Percentiles rank a stretch among this genome's conserved stretches.
Evolutionary conservation across 1,140 invertebrate species (phyloP).

Genomic region (Caerostris extrusa): DNA sequence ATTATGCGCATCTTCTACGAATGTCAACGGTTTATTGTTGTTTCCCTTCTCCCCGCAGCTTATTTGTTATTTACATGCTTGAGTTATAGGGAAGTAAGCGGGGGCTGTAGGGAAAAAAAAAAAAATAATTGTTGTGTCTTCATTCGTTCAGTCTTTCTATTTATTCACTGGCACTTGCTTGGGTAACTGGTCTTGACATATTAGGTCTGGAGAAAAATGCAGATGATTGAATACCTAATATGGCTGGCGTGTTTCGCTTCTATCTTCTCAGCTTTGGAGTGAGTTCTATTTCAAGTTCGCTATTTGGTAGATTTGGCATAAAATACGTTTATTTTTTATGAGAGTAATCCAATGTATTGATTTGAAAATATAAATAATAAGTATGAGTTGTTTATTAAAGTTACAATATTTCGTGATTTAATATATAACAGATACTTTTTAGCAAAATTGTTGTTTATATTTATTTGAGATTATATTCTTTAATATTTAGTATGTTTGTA

Average conservation of each 20-base stretch:
- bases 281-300: neutral
- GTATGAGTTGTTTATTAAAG: no score
- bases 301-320: no score
- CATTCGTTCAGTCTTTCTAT: neutral
- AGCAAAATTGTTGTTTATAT: no score
- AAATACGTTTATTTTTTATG: no score
- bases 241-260: neutral
- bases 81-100: neutral
- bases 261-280: neutral
- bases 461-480: no score
- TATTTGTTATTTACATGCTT: constrained; percentile 27
- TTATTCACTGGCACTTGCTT: neutral
- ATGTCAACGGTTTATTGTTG: constrained; percentile 43
- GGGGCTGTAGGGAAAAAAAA: neutral
- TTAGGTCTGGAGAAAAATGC: neutral
- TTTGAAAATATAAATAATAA: no score
- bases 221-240: constrained; percentile 10
- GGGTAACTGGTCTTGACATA: neutral
- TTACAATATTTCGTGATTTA: no score
- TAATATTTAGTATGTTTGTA: no score
- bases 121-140: neutral
- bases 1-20: constrained; percentile 35
- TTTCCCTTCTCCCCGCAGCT: neutral
- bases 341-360: no score
- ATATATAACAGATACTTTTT: no score